Conservation (phyloP, 1,140 invertebrate genomes). For the Telenomus remus region DNA sequence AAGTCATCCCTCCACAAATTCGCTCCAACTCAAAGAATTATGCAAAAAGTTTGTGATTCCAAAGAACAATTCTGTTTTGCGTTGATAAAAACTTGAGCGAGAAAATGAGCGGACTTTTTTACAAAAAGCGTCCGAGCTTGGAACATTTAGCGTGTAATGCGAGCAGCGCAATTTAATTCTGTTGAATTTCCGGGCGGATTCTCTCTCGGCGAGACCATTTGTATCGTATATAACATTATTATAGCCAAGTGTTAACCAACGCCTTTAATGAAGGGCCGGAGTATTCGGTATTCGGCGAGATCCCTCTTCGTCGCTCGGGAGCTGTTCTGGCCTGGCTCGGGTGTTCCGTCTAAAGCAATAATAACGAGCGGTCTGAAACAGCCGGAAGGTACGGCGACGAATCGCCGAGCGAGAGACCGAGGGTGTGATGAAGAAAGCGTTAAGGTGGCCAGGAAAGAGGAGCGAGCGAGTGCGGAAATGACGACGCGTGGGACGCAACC, state of each 20-base stretch:
- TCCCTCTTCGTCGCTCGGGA: constrained; percentile 38
- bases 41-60: no score
- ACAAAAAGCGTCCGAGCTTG: constrained; percentile 33
- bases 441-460: constrained; percentile 23
- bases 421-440: constrained; percentile 22
- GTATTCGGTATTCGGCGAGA: constrained; percentile 30
- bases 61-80: no score
- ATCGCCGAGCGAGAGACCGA: constrained; percentile 27
- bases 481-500: constrained; percentile 40
- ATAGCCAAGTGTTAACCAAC: constrained; percentile 68
- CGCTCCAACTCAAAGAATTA: no score
- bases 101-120: no score
- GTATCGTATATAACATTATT: constrained; percentile 65
- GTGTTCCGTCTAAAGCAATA: constrained; percentile 59
- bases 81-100: no score
- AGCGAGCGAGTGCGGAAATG: constrained; percentile 35
- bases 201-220: constrained; percentile 36
- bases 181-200: constrained; percentile 54
- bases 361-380: constrained; percentile 58
- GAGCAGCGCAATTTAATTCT: constrained; percentile 42
- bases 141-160: constrained; percentile 50
- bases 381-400: constrained; percentile 32
- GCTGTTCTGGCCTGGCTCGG: constrained; percentile 33
- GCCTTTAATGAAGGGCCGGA: constrained; percentile 62
- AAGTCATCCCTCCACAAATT: no score